Evolutionary conservation across 2,888 invertebrate genomes (phyloP), one percentile per base, ranked within the genome.

Genomic region (Caenorhabditis sp.): DNA sequence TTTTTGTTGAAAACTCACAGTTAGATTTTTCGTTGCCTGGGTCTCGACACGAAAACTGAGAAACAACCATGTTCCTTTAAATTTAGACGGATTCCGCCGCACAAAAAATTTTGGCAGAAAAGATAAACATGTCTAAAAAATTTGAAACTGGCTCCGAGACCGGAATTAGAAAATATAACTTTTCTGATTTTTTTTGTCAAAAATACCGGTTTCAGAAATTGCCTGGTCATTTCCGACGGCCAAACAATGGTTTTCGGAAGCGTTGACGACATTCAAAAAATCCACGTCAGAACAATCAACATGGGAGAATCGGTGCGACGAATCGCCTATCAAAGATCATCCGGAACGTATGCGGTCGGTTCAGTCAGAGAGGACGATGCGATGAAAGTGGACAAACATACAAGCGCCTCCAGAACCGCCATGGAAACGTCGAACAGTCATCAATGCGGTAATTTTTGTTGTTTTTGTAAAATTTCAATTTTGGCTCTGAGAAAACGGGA

Each of bases 301-400:
- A 90, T 99, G 0, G 94, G 94, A 0, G 99, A 99, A 90, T 94
- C 95, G 0, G 95, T 97, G 0, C 90, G 89, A 62, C 91, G 97
- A 69, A 96, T 99, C 86, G 93, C 96, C 0, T 95, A 97, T 88
- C 97, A 97, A 88, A 72, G 68, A 43, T 62, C 92, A 53, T 93
- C 95, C 17, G 90, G 93, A 91, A 94, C 95, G 1, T 97, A 97
- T 90, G 97, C 95, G 57, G 93, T 99, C 8, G 91, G 96, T 31
- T 94, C 95, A 0, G 92, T 93, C 90, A 92, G 97, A 36, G 92
- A 94, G 81, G 97, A 97, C 89, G 92, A 93, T 23, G 14, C 4
- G 5, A n/a, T 6, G 12, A 17, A 8, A 43, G 17, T 19, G 1
- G 59, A 49, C n/a, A 49, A 12, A n/a, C 5, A 36, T 36, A 14